Evolutionary conservation across 2,113 vertebrate genomes (phyloP).

Genomic region (Triplophysa siluroides): DNA sequence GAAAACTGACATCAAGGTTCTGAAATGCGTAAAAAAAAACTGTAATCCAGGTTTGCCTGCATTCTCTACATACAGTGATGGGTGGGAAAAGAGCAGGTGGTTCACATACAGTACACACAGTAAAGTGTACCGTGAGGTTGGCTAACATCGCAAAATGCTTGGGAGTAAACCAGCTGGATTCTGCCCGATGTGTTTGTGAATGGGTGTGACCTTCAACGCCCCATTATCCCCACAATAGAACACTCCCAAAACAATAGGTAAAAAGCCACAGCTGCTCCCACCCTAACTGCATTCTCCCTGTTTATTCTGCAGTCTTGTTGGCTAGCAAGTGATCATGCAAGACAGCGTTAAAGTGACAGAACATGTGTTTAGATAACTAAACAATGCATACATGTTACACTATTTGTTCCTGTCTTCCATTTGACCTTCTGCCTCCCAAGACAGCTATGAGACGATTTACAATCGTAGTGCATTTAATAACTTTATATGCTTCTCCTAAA

Average conservation of each 20-base stretch:
- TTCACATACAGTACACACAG: slow-evolving; percentile 58
- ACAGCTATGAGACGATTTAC: no score
- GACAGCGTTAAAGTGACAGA: not conserved
- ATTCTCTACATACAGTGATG: not conserved
- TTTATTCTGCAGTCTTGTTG: not conserved
- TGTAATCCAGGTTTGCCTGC: not conserved
- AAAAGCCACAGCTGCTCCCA: slow-evolving; percentile 23
- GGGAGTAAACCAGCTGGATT: slow-evolving; percentile 63
- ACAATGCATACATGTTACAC: not conserved
- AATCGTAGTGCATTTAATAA: no score
- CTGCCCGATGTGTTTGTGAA: slow-evolving; percentile 40
- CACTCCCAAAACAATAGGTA: slow-evolving; percentile 2
- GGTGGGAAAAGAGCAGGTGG: slow-evolving; percentile 60
- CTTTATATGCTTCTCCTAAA: no score
- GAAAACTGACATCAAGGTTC: no score
- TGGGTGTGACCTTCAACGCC: slow-evolving; percentile 42
- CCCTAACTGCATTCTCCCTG: slow-evolving; percentile 15
- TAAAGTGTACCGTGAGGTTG: slow-evolving; percentile 41
- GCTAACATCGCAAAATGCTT: slow-evolving; percentile 57
- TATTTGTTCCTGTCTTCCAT: not conserved
- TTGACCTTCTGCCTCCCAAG: not conserved
- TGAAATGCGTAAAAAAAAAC: no score
- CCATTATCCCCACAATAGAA: slow-evolving; percentile 11
- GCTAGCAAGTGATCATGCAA: not conserved
- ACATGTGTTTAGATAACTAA: not conserved